A percentile compares a stretch with the other conserved stretches of the same genome.
Conservation (phyloP, 2,113 vertebrate genomes). For the Aramus guarauna region DNA sequence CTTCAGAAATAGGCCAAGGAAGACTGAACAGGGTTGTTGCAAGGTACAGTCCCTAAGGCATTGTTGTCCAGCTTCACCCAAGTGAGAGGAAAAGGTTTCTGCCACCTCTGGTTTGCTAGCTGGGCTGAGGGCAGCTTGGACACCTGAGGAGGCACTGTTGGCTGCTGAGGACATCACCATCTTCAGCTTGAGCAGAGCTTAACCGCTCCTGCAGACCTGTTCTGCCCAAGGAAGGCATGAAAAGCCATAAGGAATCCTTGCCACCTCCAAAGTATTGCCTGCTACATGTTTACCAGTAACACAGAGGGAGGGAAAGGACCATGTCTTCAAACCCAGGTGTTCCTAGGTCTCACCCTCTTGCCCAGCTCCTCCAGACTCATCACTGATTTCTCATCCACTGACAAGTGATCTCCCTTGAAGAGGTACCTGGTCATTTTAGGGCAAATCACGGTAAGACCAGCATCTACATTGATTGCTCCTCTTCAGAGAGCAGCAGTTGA, state of each 20-base stretch:
- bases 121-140: neutral
- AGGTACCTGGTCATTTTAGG: neutral
- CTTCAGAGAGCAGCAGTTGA: neutral
- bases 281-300: neutral
- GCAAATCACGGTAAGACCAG: neutral
- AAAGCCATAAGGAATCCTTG: neutral
- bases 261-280: neutral
- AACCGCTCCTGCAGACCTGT: neutral
- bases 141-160: neutral
- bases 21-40: neutral
- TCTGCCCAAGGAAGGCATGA: neutral
- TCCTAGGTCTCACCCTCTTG: neutral
- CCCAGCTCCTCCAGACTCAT: neutral
- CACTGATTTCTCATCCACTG: neutral
- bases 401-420: neutral
- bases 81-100: neutral
- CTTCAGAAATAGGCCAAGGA: neutral
- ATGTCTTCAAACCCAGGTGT: neutral
- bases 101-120: neutral
- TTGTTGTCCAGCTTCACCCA: neutral
- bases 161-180: neutral
- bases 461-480: neutral
- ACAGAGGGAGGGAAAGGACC: neutral
- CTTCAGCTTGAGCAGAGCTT: neutral
- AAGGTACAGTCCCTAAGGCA: neutral